phyloP scores from a whole-genome alignment of 2,113 vertebrate species.

The Centrocercus urophasianus region DNA sequence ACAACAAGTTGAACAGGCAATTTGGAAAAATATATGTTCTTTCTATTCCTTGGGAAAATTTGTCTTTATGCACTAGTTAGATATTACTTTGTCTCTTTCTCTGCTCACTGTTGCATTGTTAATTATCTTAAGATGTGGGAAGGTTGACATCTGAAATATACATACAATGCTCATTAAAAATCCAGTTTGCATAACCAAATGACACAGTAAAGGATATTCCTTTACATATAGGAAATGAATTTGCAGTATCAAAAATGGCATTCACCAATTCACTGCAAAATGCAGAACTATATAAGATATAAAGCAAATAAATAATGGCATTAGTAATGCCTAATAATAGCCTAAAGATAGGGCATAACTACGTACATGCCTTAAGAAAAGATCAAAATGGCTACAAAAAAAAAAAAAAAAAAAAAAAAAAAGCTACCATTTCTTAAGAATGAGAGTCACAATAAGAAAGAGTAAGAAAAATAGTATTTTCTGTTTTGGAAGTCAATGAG shows the following conservation, averaged over 20 bases:
- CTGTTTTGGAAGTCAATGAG: neutral
- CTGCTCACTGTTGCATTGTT: neutral
- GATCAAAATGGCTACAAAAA: no score
- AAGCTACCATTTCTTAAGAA: no score
- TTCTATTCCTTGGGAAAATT: neutral
- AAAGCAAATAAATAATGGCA: neutral
- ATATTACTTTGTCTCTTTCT: neutral
- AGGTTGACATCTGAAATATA: neutral
- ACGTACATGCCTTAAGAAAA: no score
- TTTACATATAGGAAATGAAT: neutral
- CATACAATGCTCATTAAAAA: neutral
- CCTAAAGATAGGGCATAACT: no score
- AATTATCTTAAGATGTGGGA: neutral
- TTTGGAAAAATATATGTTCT: neutral
- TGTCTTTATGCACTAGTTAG: neutral
- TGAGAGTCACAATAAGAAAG: no score
- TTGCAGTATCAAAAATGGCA: neutral
- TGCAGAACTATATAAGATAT: neutral
- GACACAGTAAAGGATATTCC: neutral
- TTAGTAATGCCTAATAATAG: neutral
- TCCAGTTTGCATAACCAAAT: neutral
- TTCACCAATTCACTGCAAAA: neutral
- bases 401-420: no score
- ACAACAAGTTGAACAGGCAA: neutral
- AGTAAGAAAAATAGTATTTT: neutral